These are phyloP conservation scores for Euura lappo DNA, from an alignment of 1,140 invertebrate species.

Conservation along the genomic window DNA sequence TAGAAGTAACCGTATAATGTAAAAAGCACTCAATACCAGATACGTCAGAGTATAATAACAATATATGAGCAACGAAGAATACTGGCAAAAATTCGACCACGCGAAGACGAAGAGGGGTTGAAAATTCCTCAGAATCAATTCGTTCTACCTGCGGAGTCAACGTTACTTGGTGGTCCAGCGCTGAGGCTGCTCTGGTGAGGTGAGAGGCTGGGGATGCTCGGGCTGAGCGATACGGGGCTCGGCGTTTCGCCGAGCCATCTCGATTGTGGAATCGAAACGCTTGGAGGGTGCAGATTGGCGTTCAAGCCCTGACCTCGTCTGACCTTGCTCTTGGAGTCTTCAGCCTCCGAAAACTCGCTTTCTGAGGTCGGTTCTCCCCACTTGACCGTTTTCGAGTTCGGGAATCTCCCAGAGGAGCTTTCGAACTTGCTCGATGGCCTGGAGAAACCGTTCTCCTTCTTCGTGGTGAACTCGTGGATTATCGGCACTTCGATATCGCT, in stretches of 20 bases:
- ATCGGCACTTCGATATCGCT: slow-evolving; percentile 68
- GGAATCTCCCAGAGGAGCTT: slow-evolving; percentile 35
- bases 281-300: slow-evolving; percentile 54
- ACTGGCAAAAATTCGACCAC: too few relatives aligned
- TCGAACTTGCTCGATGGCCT: slow-evolving; percentile 13
- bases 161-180: slow-evolving; percentile 53
- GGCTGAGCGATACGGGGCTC: slow-evolving; percentile 66
- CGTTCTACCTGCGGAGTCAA: slow-evolving; percentile 55
- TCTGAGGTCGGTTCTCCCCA: slow-evolving; percentile 69
- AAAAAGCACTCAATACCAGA: too few relatives aligned
- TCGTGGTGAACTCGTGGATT: slow-evolving; percentile 64
- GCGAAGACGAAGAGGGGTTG: too few relatives aligned
- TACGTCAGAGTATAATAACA: too few relatives aligned
- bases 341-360: slow-evolving; percentile 67
- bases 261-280: slow-evolving; percentile 47
- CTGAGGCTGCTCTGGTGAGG: slow-evolving; percentile 53
- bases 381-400: slow-evolving; percentile 61
- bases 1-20: too few relatives aligned
- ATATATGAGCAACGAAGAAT: too few relatives aligned
- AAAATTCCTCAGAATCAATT: too few relatives aligned
- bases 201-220: slow-evolving; percentile 65
- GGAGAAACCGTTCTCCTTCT: slow-evolving; percentile 33
- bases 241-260: slow-evolving; percentile 65
- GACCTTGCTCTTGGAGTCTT: slow-evolving; percentile 48
- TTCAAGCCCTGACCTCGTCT: slow-evolving; percentile 11